Base-by-base conservation (phyloP, 2,113 vertebrate genomes). In the Odobenus rosmarus region DNA sequence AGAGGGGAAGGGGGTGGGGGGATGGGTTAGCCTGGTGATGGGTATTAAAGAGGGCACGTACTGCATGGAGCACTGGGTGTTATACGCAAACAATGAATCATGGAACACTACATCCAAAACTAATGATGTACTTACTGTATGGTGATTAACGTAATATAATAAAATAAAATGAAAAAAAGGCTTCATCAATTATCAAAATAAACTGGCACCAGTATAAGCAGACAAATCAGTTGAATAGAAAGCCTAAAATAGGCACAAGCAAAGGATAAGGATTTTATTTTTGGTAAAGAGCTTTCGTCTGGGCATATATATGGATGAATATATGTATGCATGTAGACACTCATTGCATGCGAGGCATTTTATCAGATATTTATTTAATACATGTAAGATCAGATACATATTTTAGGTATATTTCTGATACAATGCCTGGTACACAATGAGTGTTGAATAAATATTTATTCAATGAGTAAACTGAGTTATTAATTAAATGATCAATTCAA, bases 161-260 rank as follows among this genome's bases (percentile, higher is more conserved):
- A 46, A 46, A 46, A 46, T 46, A 7, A 46, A 46, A 46, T 46
- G 7, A 46, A 46, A 46, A 46, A 46, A 46, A 51, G 46, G 46
- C 7, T 61, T 18, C 26, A 31, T 31, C 42, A 77, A 97, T 92
- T 92, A 84, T 83, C 26, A 90, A 89, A 87, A 82, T 90, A 87
- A 4, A 67, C 33, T 55, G 16, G 21, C 57, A 72, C 4, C 42
- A 33, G 11, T 16, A 15, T 19, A 33, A 94, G 6, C 26, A 83
- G 67, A 94, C 12, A 90, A 89, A 46, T 42, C 31, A 85, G 76
- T 39, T 21, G 28, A 90, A 57, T 23, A 84, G 21, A 79, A 87
- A 87, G 28, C 1, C 28, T 80, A 80, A 95, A 67, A 49, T 42
- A 64, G 11, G 19, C 4, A 51, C 0, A 39, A 82, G 7, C 1